A percentile compares a stretch with the other conserved stretches of the same genome.
Evolutionary conservation across 2,113 vertebrate genomes (phyloP).

Genomic region (Clarias macrocephalus): DNA sequence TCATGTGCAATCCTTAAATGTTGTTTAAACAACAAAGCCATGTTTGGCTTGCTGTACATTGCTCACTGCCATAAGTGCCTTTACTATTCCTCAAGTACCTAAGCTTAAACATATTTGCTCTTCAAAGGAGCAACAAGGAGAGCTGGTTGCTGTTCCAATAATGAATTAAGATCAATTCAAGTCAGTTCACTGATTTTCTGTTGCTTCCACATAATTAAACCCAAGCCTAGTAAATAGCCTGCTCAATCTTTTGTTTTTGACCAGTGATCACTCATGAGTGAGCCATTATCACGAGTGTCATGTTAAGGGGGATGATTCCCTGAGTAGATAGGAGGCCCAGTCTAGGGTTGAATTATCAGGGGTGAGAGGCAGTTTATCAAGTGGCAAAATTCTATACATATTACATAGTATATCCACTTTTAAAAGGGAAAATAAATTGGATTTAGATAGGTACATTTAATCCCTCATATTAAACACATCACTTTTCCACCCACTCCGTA

Average conservation of each 20-base stretch:
- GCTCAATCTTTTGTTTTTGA: constrained; percentile 11
- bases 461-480: background rate
- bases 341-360: background rate
- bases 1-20: background rate
- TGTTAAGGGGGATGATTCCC: background rate
- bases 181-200: constrained; percentile 3
- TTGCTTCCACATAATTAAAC: background rate
- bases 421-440: background rate
- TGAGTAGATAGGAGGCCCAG: background rate
- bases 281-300: background rate
- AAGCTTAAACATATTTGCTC: background rate
- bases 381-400: background rate
- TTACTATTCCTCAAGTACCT: background rate
- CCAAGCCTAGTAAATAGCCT: background rate
- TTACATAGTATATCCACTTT: background rate
- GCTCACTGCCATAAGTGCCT: background rate
- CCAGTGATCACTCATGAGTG: background rate
- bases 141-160: background rate
- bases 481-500: background rate
- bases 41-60: background rate
- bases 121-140: background rate
- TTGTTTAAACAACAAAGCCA: background rate
- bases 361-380: background rate
- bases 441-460: background rate
- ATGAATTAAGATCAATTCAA: constrained; percentile 14